These are phyloP conservation scores for Ichneumoninae sp. DNA, from an alignment of 2,888 invertebrate genomes.

Conservation along the genomic window DNA sequence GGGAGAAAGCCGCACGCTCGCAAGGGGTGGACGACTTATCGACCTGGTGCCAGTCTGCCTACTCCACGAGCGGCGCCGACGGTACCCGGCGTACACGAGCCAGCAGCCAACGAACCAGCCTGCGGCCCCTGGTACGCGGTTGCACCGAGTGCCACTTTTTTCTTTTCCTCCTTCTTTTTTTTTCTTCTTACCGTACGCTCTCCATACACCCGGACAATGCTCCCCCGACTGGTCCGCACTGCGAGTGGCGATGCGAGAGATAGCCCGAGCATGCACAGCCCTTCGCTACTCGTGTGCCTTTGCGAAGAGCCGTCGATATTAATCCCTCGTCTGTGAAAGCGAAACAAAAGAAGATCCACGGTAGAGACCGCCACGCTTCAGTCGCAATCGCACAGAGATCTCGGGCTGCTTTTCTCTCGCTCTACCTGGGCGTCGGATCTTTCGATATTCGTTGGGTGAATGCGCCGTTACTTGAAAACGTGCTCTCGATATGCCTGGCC, in stretches of 20 bases:
- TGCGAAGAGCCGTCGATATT: slow-evolving; percentile 33
- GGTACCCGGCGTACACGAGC: slow-evolving; percentile 15
- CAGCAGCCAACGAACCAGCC: slow-evolving; percentile 32
- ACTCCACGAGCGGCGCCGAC: slow-evolving; percentile 35
- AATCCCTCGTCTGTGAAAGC: slow-evolving; percentile 23
- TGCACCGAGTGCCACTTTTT: slow-evolving; percentile 58
- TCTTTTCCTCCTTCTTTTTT: slow-evolving; percentile 30
- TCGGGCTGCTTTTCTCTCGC: not conserved
- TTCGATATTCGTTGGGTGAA: not conserved
- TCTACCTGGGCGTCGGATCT: not conserved
- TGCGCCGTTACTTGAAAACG: not conserved
- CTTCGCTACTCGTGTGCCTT: not conserved
- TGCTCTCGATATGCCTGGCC: not conserved
- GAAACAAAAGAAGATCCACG: slow-evolving; percentile 28
- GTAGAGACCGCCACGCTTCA: not conserved
- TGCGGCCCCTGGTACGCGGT: slow-evolving; percentile 69
- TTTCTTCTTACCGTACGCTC: slow-evolving; percentile 11
- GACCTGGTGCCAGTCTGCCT: slow-evolving; percentile 73
- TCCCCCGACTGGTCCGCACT: slow-evolving; percentile 2
- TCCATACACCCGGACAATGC: slow-evolving; percentile 43
- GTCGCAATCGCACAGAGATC: not conserved
- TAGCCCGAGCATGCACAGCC: not conserved
- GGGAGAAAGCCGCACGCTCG: slow-evolving; percentile 52
- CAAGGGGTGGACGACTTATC: slow-evolving; percentile 80
- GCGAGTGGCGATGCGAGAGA: not conserved